Base-by-base conservation (phyloP, 2,113 vertebrate genomes). In the Engystomops pustulosus region DNA sequence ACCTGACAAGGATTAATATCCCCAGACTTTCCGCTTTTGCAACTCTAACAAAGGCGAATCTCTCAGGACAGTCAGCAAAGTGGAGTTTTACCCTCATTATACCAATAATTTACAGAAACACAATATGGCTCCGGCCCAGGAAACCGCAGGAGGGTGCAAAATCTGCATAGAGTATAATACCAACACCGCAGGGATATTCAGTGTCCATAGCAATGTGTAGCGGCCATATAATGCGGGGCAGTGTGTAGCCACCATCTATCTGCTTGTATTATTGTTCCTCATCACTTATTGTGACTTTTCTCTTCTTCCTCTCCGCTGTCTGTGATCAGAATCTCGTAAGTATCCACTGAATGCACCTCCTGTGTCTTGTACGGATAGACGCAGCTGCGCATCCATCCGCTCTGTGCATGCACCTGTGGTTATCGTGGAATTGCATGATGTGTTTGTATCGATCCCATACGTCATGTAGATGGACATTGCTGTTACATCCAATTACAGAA, bases 301-400 rank as follows among this genome's bases (percentile, higher is more conserved):
- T 87, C 77, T 88, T 49, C 88, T 69, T 75, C 1, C 84, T 85
- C 83, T 86, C 53, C 68, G 77, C 53, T 81, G 32, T 36, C 11
- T 76, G 85, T n/a, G 68, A 2, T 80, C 89, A 96, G 96, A 90
- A 96, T 96, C 93, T 96, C 95, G 96, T 96, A 93, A 96, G 96
- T 96, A 96, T 78, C 30, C 32, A 23, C 18, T n/a, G 23, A 75
- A 49, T 76, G 47, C 49, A 55, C 32, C 20, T 5, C 60, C 7
- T 58, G 55, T 74, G 44, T 74, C 70, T 74, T 49, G 41, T 74
- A 12, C 11, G 12, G 32, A 41, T 49, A 47, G 34, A 23, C 8
- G 9, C 11, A 67, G 23, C 25, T 20, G 10, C 38, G 51, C 51
- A 18, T 55, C 49, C 74, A 47, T 72, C 41, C 41, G 32, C 30